phyloP scores from a whole-genome alignment of 2,113 vertebrate species.

The Picathartes gymnocephalus region DNA sequence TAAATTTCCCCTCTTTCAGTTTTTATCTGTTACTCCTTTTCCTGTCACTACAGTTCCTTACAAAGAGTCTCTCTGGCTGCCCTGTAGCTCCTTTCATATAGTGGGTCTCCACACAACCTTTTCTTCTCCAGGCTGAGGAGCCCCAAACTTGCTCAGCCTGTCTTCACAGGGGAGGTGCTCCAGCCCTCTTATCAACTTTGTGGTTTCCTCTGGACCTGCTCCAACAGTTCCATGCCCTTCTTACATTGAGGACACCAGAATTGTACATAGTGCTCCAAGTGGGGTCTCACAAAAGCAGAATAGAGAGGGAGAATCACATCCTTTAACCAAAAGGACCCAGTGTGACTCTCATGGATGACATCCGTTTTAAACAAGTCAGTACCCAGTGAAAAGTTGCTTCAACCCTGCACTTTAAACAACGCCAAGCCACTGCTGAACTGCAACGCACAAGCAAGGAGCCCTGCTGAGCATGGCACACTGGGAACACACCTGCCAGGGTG shows the following conservation, averaged over 20 bases:
- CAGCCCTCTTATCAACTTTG: not conserved
- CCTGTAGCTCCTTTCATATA: not conserved
- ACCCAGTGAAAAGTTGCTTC: not conserved
- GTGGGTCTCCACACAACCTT: not conserved
- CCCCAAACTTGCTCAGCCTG: not conserved
- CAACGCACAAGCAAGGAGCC: not conserved
- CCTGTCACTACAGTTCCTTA: not conserved
- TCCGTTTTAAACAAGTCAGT: not conserved
- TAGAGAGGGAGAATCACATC: not conserved
- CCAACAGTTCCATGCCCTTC: not conserved
- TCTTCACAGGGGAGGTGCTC: not conserved
- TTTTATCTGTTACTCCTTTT: not conserved
- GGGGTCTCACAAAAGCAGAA: not conserved
- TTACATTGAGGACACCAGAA: not conserved
- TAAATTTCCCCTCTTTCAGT: not conserved
- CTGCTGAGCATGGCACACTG: fast-evolving
- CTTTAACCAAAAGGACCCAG: not conserved
- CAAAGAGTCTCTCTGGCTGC: not conserved
- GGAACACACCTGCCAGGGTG: not conserved
- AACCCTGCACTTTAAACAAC: not conserved
- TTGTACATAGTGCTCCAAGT: not conserved
- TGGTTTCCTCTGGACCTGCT: not conserved
- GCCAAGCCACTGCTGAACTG: not conserved
- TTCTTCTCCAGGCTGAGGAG: not conserved
- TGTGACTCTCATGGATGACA: not conserved